These are phyloP conservation scores for Lamellibrachia luymesi DNA, from an alignment of 1,140 invertebrate genomes.

Conservation along the genomic window DNA sequence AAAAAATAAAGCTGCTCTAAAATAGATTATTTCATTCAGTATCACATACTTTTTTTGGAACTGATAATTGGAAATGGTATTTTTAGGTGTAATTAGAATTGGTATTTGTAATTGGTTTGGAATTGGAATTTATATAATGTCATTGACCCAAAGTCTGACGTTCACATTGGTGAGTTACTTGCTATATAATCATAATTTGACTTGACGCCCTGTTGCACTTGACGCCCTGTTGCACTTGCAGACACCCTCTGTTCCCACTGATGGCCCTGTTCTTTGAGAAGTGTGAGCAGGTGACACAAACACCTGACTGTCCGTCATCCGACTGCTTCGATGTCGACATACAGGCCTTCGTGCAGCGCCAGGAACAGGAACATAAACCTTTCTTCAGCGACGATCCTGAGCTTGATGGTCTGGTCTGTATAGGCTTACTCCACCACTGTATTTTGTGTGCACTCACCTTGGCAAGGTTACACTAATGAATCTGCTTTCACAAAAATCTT, in stretches of 20 bases:
- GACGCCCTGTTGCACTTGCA: constrained; percentile 27
- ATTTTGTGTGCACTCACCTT: constrained; percentile 16
- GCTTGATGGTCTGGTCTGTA: constrained; percentile 83
- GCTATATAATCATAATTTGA: background rate
- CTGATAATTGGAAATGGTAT: no score
- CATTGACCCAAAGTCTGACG: no score
- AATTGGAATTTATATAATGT: no score
- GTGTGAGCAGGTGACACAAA: constrained; percentile 53
- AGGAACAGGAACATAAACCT: constrained; percentile 79
- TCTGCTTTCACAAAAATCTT: no score
- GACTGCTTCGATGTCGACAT: constrained; percentile 52
- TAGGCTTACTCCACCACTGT: background rate
- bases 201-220: constrained; percentile 9
- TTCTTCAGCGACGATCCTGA: constrained; percentile 88
- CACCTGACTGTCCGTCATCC: constrained; percentile 43
- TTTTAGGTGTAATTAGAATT: no score
- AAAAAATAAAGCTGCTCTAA: no score
- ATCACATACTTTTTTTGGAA: no score
- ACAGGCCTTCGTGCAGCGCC: constrained; percentile 71
- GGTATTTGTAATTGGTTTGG: no score
- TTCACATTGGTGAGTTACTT: no score
- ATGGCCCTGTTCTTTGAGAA: constrained; percentile 55
- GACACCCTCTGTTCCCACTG: constrained; percentile 56
- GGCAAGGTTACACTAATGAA: no score
- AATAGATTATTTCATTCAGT: no score